Base-by-base conservation (phyloP, 1,140 invertebrate genomes). In the Drosophila gunungcola region DNA sequence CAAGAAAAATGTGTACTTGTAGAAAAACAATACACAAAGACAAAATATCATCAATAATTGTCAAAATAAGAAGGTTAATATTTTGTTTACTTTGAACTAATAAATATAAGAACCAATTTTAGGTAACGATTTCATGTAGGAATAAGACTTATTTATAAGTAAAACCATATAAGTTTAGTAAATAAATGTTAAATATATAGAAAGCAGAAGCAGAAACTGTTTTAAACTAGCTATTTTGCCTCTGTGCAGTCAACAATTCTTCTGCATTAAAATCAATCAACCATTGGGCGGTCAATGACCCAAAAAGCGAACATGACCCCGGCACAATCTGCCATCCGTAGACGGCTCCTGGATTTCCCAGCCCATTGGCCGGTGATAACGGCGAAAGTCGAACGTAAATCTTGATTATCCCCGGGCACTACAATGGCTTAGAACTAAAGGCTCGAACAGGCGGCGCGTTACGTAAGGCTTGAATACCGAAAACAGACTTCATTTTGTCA, bases 381-480 rank as follows among this genome's bases (percentile, higher is more conserved):
- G 43, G 38, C 43, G 27, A 70, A 70, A 69, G 49, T 49, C 51
- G 43, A 27, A 34, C 65, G 68, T 72, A 70, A 72, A 72, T 72
- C 68, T 72, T 72, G 68, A 72, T 72, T 72, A 72, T 72, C 65
- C 64, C 29, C 42, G 21, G 68, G 65, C 67, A 69, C 45, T 48
- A 70, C 64, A 70, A 70, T 70, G 65, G 42, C 67, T 41, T 10
- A 70, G 52, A 25, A 49, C 52, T 41, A 27, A 57, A 57, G 60
- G 36, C 45, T 42, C 60, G 9, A 56, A 29, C 52, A 53, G 61
- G 27, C 68, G 61, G 27, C 68, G 61, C 55, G 83, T 82, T 82
- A 82, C 80, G 80, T 82, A 83, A 82, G 79, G 56, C 52, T 39
- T 75, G 54, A 80, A 74, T 55, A 62, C 55, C 61, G 38, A 69